These are phyloP conservation scores for Glandiceps talaboti DNA, from an alignment of 53 echinoderm and acorn worm genomes.

Conservation along the genomic window DNA sequence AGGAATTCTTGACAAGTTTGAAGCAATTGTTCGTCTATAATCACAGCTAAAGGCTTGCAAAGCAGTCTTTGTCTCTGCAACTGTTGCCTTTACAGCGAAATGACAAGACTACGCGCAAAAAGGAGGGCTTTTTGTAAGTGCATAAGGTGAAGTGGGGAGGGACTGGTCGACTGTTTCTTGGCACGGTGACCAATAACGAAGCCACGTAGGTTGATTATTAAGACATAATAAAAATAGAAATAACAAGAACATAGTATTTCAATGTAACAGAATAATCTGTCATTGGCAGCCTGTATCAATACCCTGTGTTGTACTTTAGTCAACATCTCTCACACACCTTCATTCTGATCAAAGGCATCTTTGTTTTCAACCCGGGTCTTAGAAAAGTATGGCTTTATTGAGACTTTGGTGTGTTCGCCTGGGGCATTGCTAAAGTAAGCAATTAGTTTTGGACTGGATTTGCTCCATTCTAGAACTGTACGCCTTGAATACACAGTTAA, in stretches of 20 bases:
- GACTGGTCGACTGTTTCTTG: not conserved
- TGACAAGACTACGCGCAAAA: too few species aligned
- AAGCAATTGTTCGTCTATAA: not conserved
- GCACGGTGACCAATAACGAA: not conserved
- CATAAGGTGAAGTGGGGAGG: not conserved
- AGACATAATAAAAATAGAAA: not conserved
- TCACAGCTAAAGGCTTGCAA: not conserved
- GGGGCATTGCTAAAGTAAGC: constrained; percentile 1
- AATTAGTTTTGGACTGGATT: not conserved
- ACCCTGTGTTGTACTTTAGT: not conserved
- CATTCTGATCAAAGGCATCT: not conserved
- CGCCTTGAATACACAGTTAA: not conserved
- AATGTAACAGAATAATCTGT: not conserved
- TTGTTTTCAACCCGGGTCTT: not conserved
- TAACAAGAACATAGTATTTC: not conserved
- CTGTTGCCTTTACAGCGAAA: not conserved
- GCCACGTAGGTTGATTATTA: not conserved
- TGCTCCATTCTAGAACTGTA: not conserved
- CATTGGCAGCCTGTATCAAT: not conserved
- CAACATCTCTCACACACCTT: not conserved
- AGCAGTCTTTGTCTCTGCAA: not conserved
- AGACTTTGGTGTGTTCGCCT: not conserved
- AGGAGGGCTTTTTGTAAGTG: too few species aligned
- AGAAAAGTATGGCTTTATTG: not conserved
- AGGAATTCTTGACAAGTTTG: not conserved